Conservation (phyloP, 2,797 vertebrate genomes). For the Octomys mimax region DNA sequence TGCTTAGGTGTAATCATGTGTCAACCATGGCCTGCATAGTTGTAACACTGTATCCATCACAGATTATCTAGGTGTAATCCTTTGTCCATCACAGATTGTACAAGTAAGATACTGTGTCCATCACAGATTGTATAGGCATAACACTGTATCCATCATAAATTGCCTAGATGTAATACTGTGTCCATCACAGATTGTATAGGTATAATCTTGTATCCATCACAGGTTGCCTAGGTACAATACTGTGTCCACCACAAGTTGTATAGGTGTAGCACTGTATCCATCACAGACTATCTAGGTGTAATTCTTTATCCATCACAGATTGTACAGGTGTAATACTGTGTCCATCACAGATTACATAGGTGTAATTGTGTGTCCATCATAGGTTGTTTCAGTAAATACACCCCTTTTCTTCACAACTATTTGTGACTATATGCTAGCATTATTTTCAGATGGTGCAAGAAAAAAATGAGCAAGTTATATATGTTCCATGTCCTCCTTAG, state of each 20-base stretch:
- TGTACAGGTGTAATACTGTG: no score
- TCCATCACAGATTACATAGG: constrained; percentile 32
- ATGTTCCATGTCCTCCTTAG: constrained; percentile 43
- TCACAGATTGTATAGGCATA: constrained; percentile 57
- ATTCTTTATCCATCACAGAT: no score
- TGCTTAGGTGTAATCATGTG: background rate
- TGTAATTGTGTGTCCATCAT: constrained; percentile 71
- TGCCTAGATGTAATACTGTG: constrained; percentile 39
- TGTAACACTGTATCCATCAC: no score
- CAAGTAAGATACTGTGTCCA: no score
- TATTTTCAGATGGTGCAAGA: constrained; percentile 79
- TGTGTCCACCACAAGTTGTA: no score
- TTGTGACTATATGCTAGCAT: constrained; percentile 77
- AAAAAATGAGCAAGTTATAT: constrained; percentile 66
- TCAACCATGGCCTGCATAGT: no score
- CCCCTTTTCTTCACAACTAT: constrained; percentile 67
- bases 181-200: constrained; percentile 75
- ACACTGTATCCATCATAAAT: constrained; percentile 75
- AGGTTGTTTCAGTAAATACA: constrained; percentile 80
- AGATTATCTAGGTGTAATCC: no score
- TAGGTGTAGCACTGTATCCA: no score
- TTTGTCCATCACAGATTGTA: no score
- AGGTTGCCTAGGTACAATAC: no score
- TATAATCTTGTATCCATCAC: no score
- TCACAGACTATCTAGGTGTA: no score